These are phyloP conservation scores for Saguinus imperator DNA, from an alignment of 2,113 vertebrate species.

Conservation along the genomic window DNA sequence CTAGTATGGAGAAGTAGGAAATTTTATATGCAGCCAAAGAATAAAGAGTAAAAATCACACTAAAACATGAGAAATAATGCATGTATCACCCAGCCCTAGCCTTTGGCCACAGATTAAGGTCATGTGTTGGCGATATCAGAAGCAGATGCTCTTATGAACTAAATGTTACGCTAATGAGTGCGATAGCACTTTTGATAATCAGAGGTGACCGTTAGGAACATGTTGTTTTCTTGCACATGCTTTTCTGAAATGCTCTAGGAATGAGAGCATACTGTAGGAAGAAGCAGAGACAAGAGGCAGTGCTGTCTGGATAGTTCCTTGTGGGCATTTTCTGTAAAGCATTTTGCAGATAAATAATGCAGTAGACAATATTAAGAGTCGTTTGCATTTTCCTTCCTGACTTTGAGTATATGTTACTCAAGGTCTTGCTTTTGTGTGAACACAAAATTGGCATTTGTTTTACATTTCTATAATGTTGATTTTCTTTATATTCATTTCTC, in stretches of 20 bases:
- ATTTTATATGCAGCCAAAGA: background rate
- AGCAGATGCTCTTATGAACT: background rate
- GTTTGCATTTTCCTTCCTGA: background rate
- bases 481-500: slow-evolving; percentile 3
- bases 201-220: background rate
- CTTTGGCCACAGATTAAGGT: background rate
- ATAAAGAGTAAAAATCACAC: background rate
- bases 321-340: background rate
- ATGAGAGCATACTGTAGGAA: background rate
- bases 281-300: background rate
- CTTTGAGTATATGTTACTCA: background rate
- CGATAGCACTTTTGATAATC: background rate
- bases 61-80: background rate
- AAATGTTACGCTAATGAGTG: background rate
- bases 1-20: background rate
- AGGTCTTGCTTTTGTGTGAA: slow-evolving; percentile 23
- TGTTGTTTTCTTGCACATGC: background rate
- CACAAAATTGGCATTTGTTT: background rate
- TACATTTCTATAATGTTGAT: background rate
- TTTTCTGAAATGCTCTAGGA: background rate
- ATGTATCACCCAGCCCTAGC: background rate
- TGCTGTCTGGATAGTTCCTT: background rate
- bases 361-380: background rate
- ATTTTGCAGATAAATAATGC: background rate
- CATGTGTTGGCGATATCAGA: background rate